Conservation (phyloP, 1,140 invertebrate species). For the Drosophila ironensis region DNA sequence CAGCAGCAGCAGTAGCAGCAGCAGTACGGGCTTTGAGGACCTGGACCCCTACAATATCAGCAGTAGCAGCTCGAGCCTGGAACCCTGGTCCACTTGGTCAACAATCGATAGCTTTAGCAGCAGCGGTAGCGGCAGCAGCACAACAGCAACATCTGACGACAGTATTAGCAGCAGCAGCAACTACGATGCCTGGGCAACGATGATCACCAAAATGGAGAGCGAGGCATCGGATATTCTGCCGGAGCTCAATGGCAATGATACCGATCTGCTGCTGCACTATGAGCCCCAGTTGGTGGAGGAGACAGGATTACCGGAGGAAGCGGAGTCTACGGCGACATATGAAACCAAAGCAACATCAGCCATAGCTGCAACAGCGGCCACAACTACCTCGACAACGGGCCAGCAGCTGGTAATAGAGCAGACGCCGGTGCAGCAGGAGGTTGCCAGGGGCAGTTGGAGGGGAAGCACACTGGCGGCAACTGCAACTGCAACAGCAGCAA, state of each 20-base stretch:
- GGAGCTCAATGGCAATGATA: constrained; percentile 36
- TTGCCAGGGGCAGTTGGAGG: constrained; percentile 9
- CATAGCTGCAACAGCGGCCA: constrained; percentile 35
- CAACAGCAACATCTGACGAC: constrained; percentile 58
- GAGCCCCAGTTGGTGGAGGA: constrained; percentile 54
- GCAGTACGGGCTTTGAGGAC: constrained; percentile 24
- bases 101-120: constrained; percentile 55
- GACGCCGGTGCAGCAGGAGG: constrained; percentile 50
- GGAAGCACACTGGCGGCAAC: constrained; percentile 2
- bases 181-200: constrained; percentile 60
- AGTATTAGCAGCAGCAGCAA: constrained; percentile 70
- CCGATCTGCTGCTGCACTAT: constrained; percentile 55
- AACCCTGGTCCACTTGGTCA: constrained; percentile 64
- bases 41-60: constrained; percentile 18
- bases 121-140: constrained; percentile 40
- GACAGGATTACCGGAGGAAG: constrained; percentile 12
- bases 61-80: constrained; percentile 48
- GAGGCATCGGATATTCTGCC: constrained; percentile 44
- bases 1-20: constrained; percentile 42
- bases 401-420: constrained; percentile 59
- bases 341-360: constrained; percentile 71
- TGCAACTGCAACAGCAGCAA: constrained; percentile 5
- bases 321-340: constrained; percentile 34
- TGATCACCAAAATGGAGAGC: constrained; percentile 57
- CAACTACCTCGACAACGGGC: constrained; percentile 35